Evolutionary conservation across 1,140 invertebrate species (phyloP).

Genomic region (Drosophila funebris): DNA sequence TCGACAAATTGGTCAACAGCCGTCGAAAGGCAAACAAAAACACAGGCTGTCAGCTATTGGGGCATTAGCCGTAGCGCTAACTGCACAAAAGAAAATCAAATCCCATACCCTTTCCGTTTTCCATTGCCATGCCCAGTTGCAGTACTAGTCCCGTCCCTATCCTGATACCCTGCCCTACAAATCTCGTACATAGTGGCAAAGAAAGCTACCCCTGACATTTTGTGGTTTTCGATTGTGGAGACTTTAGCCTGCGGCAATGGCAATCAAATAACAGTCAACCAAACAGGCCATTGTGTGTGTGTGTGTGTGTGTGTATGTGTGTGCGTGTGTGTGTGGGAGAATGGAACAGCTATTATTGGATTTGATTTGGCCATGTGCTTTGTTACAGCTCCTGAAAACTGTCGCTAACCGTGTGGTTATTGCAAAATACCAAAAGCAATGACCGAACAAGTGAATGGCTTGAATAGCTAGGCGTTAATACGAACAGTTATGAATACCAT

Average conservation of each 20-base stretch:
- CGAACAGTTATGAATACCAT: constrained; percentile 25
- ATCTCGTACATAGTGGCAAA: constrained; percentile 26
- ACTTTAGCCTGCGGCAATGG: constrained; percentile 56
- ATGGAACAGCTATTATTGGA: constrained; percentile 30
- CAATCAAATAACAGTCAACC: constrained; percentile 54
- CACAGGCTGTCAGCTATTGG: constrained; percentile 54
- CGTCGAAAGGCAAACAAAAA: constrained; percentile 60
- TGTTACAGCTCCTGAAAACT: constrained; percentile 37
- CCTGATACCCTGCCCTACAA: not conserved
- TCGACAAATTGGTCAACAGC: constrained; percentile 77
- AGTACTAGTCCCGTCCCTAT: not conserved
- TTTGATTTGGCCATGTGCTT: constrained; percentile 64
- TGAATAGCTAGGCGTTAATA: constrained; percentile 9
- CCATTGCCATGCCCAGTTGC: not conserved
- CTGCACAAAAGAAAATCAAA: constrained; percentile 75
- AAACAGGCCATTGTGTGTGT: constrained; percentile 30
- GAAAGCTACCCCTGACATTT: constrained; percentile 70
- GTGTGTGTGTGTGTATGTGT: not conserved
- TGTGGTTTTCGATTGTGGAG: constrained; percentile 65
- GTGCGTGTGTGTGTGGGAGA: not conserved
- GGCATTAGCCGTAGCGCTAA: constrained; percentile 41
- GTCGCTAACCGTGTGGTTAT: constrained; percentile 37
- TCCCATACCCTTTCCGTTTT: constrained; percentile 16
- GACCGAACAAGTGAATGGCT: not conserved
- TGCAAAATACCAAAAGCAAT: constrained; percentile 10